Evolutionary conservation across 1,140 invertebrate genomes (phyloP).

Genomic region (Centruroides sculpturatus): DNA sequence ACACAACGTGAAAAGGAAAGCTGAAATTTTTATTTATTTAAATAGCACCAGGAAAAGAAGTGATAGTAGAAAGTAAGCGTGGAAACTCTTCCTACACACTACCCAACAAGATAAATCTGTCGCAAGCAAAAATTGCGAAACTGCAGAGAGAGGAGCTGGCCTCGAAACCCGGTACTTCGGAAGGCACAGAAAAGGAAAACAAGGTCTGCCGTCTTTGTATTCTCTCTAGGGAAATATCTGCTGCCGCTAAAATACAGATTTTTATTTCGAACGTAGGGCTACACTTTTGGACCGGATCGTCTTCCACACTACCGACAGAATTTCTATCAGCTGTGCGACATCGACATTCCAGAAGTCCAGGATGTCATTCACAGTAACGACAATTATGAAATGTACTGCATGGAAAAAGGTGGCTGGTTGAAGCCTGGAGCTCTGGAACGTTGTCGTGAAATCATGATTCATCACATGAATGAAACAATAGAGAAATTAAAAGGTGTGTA

Average conservation of each 20-base stretch:
- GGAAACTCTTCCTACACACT: slow-evolving; percentile 1
- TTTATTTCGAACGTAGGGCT: too few species aligned
- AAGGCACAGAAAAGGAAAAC: background rate
- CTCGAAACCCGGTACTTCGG: background rate
- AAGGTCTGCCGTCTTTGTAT: background rate
- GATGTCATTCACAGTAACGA: slow-evolving; percentile 42
- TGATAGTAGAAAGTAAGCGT: background rate
- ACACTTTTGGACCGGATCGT: background rate
- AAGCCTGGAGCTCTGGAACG: slow-evolving; percentile 16
- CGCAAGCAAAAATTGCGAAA: background rate
- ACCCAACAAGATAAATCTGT: slow-evolving; percentile 5
- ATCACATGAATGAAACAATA: slow-evolving; percentile 2
- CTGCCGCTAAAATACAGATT: too few species aligned
- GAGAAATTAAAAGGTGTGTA: background rate
- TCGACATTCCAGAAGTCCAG: slow-evolving; percentile 70
- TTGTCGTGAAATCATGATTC: slow-evolving; percentile 9
- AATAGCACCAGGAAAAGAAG: too few species aligned
- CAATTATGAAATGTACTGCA: slow-evolving; percentile 13
- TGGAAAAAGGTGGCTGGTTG: slow-evolving; percentile 22
- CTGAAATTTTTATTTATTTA: too few species aligned
- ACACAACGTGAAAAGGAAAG: too few species aligned
- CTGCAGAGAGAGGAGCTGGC: slow-evolving; percentile 4
- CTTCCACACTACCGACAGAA: slow-evolving; percentile 18
- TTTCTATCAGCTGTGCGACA: slow-evolving; percentile 56
- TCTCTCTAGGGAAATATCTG: too few species aligned